Evolutionary conservation across 2,888 invertebrate species (phyloP), one percentile per base, ranked within the genome.

Genomic region (Blastobasis adustella): DNA sequence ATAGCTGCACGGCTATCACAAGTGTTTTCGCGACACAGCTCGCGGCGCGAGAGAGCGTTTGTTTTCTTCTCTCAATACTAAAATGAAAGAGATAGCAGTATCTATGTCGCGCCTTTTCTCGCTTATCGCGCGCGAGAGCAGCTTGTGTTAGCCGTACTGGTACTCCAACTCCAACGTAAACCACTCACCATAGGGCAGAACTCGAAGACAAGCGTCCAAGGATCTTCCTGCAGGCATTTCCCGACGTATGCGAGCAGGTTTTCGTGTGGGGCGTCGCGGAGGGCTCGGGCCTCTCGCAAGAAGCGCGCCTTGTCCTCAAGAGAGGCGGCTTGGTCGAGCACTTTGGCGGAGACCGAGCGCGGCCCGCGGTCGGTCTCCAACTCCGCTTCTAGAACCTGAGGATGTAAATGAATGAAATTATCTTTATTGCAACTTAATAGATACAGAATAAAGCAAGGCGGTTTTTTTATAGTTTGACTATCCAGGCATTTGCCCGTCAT

Each of bases 161-260:
- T 9, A 9, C 43, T 43, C 10, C 43, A 43, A 10, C 43, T 43
- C n/a, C 43, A 43, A 9, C n/a, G 43, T 9, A 36, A 55, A 7
- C 36, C 8, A 59, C 73, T 68, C 69, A 92, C 92, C 84, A 90
- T 88, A 46, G 93, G 87, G 73, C 94, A 94, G 49, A 92, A 90
- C 77, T 96, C 96, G 66, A 95, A 92, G 47, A 96, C 86, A 49
- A 95, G 77, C 42, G 96, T 89, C 80, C 94, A 93, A 0, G 96
- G 96, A 60, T 94, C 92, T 9, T 93, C 92, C 66, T 94, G 93
- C 49, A 96, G 86, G 69, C 95, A 95, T 63, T 93, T 92, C 6
- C 94, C 95, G 39, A 94, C 73, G 50, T 95, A 86, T 37, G 90
- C 87, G 50, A 96, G 78, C 36, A 96, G 85, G 70, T 96, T 94